Conservation (phyloP, 92 coral and sea anemone species). For the Hydrozoanthus gracilis region DNA sequence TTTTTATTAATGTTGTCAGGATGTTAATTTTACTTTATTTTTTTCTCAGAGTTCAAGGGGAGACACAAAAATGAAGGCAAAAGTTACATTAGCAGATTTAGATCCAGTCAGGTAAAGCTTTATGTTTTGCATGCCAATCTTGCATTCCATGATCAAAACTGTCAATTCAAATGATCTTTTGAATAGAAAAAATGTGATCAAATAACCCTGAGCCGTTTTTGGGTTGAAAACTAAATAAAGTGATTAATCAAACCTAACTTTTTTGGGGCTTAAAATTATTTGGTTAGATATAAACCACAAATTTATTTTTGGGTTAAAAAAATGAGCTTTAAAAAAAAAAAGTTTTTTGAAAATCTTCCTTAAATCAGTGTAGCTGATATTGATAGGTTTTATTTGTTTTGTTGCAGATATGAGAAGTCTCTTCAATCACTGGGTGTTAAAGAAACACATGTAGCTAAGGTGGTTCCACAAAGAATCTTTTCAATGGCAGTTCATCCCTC, state of each 20-base stretch:
- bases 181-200: no score
- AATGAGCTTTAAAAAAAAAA: not conserved
- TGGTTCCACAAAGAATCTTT: constrained; percentile 82
- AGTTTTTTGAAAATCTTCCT: no score
- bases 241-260: no score
- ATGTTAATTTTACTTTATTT: not conserved
- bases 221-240: no score
- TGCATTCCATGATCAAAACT: not conserved
- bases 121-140: no score
- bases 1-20: no score
- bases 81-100: constrained; percentile 3
- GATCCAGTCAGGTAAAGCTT: constrained; percentile 23
- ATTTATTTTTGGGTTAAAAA: no score
- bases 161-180: not conserved
- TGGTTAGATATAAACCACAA: no score
- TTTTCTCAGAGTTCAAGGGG: constrained; percentile 1
- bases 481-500: constrained; percentile 85
- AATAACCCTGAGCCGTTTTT: no score
- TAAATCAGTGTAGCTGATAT: no score
- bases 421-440: constrained; percentile 50
- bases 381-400: not conserved
- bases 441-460: constrained; percentile 73
- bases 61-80: not conserved
- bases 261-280: no score
- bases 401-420: constrained; percentile 56